These are phyloP conservation scores for Andrena flavipes DNA, from an alignment of 2,888 invertebrate genomes.

Conservation along the genomic window DNA sequence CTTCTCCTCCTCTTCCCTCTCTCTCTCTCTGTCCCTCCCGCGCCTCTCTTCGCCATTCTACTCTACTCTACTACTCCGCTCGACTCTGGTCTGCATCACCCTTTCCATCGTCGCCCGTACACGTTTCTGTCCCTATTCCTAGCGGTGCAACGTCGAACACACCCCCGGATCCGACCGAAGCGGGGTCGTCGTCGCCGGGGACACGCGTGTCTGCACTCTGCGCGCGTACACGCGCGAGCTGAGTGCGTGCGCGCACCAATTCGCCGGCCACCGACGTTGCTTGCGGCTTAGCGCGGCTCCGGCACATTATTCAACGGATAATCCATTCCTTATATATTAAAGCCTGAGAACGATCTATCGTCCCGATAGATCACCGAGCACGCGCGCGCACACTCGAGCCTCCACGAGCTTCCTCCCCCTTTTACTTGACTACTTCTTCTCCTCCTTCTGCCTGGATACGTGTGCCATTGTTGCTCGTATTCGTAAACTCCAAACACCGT, in stretches of 20 bases:
- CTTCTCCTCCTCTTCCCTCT: slow-evolving; percentile 24
- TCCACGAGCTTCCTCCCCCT: background rate
- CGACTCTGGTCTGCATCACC: slow-evolving; percentile 40
- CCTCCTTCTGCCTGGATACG: background rate
- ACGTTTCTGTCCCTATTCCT: slow-evolving; percentile 70
- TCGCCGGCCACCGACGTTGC: slow-evolving; percentile 63
- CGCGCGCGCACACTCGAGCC: background rate
- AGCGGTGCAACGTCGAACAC: slow-evolving; percentile 69
- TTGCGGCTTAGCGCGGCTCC: slow-evolving; percentile 71
- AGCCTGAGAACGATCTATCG: slow-evolving; percentile 75
- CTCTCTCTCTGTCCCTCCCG: slow-evolving; percentile 2
- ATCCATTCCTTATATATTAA: slow-evolving; percentile 80
- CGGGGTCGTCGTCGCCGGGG: slow-evolving; percentile 23
- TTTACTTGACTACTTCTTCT: background rate
- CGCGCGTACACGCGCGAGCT: slow-evolving; percentile 20
- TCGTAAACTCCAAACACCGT: too few species aligned
- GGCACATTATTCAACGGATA: slow-evolving; percentile 81
- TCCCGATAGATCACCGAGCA: slow-evolving; percentile 67
- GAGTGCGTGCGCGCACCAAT: slow-evolving; percentile 23
- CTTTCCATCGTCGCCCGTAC: slow-evolving; percentile 39
- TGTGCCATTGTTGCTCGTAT: background rate
- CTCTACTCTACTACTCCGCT: slow-evolving; percentile 26
- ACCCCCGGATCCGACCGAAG: slow-evolving; percentile 60
- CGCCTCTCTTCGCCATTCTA: slow-evolving; percentile 40
- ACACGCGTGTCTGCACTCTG: slow-evolving; percentile 54